Base-by-base conservation (phyloP, 1,140 invertebrate species). In the Drosophila equinoxialis region DNA sequence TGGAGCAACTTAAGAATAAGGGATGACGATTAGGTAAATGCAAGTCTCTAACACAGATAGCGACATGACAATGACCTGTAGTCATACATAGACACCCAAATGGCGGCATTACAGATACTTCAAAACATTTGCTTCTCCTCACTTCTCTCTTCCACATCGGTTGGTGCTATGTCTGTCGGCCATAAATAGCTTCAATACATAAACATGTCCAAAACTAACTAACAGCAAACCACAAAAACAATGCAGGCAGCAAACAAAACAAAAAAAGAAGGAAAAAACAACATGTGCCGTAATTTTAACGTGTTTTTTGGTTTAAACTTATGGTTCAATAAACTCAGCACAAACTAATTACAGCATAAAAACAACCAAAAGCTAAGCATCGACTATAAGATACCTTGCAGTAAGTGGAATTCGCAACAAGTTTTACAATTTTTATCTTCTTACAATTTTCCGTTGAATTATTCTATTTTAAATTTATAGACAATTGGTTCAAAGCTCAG, bases 311-410 rank as follows among this genome's bases (percentile, higher is more conserved):
- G 51, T 30, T 65, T 64, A 59, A 82, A 42, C 48, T 54, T 60
- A 48, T 67, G 67, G 82, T 85, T 86, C 82, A 85, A 85, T 86
- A 81, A 81, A 85, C 82, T 70, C 71, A 75, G 66, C 77, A 35
- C 58, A 68, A 39, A 62, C 54, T 68, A 62, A 76, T 61, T 67
- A 74, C 73, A 54, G 74, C 23, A 48, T 51, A 68, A 39, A 65
- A 58, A 58, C 70, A 63, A 58, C 45, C 17, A 60, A 20, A 14
- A 23, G 7, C 3, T 11, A 20, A 51, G 45, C 17, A 51, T 75
- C 64, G 55, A 64, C 66, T 74, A 77, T 61, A 62, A 81, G 77
- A 69, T 67, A 55, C 66, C 58, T 62, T 13, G 10, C 10, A 11
- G 3, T 26, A 26, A 26, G 23, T 26, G 3, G 23, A 23, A n/a